Percentiles rank a stretch among this genome's conserved stretches.
phyloP scores from a whole-genome alignment of 2,797 vertebrate genomes.

The Hemibagrus guttatus region DNA sequence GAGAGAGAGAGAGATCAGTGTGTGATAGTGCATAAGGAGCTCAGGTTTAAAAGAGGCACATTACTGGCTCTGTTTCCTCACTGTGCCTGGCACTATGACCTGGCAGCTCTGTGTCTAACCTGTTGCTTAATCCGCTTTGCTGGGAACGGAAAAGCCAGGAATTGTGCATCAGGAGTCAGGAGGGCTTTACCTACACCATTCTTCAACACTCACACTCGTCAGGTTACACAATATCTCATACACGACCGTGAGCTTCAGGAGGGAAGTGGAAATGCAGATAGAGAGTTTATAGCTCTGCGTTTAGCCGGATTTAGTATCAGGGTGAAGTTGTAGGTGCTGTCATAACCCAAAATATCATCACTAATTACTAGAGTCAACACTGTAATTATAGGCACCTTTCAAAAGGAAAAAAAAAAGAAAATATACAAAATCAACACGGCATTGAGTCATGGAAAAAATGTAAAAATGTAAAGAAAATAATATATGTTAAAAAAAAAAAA shows the following conservation, averaged over 20 bases:
- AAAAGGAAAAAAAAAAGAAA: neutral
- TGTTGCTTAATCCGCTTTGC: slow-evolving; percentile 57
- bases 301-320: neutral
- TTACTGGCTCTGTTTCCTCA: slow-evolving; percentile 41
- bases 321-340: neutral
- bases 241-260: neutral
- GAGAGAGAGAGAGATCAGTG: slow-evolving; percentile 23
- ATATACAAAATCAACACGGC: neutral
- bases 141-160: slow-evolving; percentile 33
- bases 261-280: neutral
- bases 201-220: slow-evolving; percentile 20
- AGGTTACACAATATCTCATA: slow-evolving; percentile 12
- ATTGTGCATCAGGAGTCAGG: slow-evolving; percentile 39
- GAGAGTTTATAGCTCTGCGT: neutral
- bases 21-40: slow-evolving; percentile 37
- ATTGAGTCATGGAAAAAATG: too few relatives aligned
- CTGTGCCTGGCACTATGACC: slow-evolving; percentile 45
- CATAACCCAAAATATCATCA: neutral
- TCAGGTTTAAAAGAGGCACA: slow-evolving; percentile 45
- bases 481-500: neutral
- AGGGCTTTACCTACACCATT: slow-evolving; percentile 26
- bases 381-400: neutral
- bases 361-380: neutral
- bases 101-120: slow-evolving; percentile 46
- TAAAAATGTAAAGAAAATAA: neutral